Base-by-base conservation (phyloP, 2,113 vertebrate genomes). In the Geothlypis trichas region DNA sequence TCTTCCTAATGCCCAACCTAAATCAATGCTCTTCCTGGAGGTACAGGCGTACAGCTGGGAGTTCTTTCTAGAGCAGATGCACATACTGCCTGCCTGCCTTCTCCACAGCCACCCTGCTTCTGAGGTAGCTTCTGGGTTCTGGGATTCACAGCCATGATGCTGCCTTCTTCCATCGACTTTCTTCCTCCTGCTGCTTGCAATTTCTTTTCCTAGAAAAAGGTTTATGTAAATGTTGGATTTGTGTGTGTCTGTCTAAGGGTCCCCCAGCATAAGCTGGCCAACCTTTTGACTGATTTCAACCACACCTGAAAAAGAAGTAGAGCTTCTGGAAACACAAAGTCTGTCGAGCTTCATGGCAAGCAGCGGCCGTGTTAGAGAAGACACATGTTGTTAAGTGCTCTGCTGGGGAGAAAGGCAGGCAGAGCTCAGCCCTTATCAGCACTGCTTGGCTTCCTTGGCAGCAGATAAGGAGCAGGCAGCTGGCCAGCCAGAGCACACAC, bases 361-460 rank as follows among this genome's bases (percentile, higher is more conserved):
- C 37, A 41, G 58, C 0, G 0, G 51, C 37, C 37, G 30, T 26
- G 13, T 41, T n/a, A 77, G 59, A 24, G 59, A 41, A 62, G 61
- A 77, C 66, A 80, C 72, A 4, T 23, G 65, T 42, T n/a, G 44
- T 28, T 49, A 73, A 83, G 28, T 28, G 37, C 39, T 75, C 44
- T 3, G 8, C 28, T 0, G 0, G 5, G 57, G 30, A 91, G 82
- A 74, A 84, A 69, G 24, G 41, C 54, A 69, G 55, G 33, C 61
- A 61, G 51, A 75, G 33, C 74, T 71, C 47, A 57, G 37, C n/a
- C 55, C 69, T 95, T 91, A 94, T 74, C 81, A 82, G 73, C 42
- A 54, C 61, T 54, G 68, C 74, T 87, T 89, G 95, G 67, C 87
- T 86, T 93, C 55, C 51, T 71, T 58, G 73, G 69, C 77, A 66